These are phyloP conservation scores for Hippolais icterina DNA, from an alignment of 2,113 vertebrate genomes.

Conservation along the genomic window DNA sequence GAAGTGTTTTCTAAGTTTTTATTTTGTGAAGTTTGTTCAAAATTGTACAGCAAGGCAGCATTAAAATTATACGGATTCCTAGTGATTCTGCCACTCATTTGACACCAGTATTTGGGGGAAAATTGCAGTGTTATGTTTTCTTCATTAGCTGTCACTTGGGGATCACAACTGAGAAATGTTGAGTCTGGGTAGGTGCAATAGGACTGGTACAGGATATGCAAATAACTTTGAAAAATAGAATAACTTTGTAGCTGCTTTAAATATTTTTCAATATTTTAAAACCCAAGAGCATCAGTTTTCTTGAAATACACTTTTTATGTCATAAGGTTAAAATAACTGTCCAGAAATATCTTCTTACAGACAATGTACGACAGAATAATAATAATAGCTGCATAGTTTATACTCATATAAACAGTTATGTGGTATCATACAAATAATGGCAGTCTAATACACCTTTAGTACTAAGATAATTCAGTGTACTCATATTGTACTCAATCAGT, in stretches of 20 bases:
- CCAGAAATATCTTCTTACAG: not conserved
- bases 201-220: no score
- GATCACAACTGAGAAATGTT: not conserved
- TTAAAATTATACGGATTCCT: not conserved
- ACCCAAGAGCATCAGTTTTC: not conserved
- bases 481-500: not conserved
- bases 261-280: not conserved
- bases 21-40: not conserved
- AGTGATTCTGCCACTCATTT: not conserved
- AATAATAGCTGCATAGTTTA: not conserved
- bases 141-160: not conserved
- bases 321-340: not conserved
- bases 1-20: not conserved
- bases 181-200: not conserved
- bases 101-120: not conserved
- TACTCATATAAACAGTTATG: not conserved
- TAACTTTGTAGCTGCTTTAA: not conserved
- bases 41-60: not conserved
- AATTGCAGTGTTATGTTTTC: not conserved
- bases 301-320: not conserved
- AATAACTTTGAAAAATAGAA: not conserved
- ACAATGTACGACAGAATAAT: not conserved
- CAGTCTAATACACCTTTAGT: not conserved
- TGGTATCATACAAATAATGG: not conserved
- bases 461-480: not conserved